Base-by-base conservation (phyloP, 2,888 invertebrate genomes). In the Chrysodeixis includens region DNA sequence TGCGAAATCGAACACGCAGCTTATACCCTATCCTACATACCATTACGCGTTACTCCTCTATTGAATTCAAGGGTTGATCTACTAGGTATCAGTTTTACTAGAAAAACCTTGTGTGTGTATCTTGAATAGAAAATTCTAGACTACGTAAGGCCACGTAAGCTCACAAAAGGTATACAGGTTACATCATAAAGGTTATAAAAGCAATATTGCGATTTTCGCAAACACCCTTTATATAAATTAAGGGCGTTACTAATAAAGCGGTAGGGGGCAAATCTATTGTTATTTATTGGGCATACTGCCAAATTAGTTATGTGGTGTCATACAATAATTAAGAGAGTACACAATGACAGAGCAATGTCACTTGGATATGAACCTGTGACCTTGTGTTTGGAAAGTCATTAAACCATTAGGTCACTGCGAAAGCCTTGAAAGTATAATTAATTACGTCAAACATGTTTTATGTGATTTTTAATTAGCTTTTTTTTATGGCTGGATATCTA, bases 271-370 rank as follows among this genome's bases (percentile, higher is more conserved):
- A 40, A 40, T n/a, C 40, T 40, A 40, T 40, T n/a, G 40, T 40
- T 40, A 40, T 40, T 40, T 40, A 40, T 35, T 40, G 40, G 40
- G 40, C 40, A 40, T 5, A 2, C 0, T n/a, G 6, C 40, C 40
- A 40, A 40, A 40, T 40, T n/a, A 40, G n/a, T 40, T 40, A 40
- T n/a, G 40, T 40, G n/a, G 40, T 40, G 40, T 40, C 40, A 40
- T n/a, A 40, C n/a, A 40, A 40, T 40, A 40, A 40, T n/a, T 40
- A n/a, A 40, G 32, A 40, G n/a, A 40, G 40, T 6, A 40, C n/a
- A n/a, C 40, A 40, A 40, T 40, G 40, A 40, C 40, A 40, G 14
- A n/a, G 40, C n/a, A 40, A n/a, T 40, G 40, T 40, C n/a, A 40
- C n/a, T 40, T 3, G 3, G 14, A 40, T n/a, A n/a, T 40, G 40